Conservation (phyloP, 2,113 vertebrate species). For the Malurus cyaneus region DNA sequence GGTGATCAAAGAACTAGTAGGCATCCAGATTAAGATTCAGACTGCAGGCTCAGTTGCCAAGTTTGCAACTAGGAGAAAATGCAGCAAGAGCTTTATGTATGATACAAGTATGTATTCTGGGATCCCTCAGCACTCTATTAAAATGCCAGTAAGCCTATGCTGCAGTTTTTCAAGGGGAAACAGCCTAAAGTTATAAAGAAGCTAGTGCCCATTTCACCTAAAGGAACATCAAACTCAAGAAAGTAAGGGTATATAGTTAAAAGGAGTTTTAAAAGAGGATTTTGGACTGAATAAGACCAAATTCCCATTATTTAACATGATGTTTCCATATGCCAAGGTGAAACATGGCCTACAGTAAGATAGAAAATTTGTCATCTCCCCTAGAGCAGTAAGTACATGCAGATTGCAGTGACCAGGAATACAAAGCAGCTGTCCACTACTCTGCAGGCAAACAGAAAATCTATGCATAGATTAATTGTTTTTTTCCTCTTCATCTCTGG, state of each 20-base stretch:
- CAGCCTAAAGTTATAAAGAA: not conserved
- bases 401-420: not conserved
- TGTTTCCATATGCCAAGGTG: not conserved
- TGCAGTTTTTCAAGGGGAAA: not conserved
- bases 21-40: not conserved
- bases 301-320: not conserved
- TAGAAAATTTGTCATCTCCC: not conserved
- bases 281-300: not conserved
- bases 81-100: not conserved
- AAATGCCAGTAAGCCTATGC: not conserved
- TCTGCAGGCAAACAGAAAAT: not conserved
- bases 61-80: not conserved
- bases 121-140: not conserved
- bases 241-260: not conserved
- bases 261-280: not conserved
- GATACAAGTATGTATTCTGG: not conserved
- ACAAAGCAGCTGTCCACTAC: not conserved
- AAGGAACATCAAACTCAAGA: not conserved
- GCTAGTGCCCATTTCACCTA: not conserved
- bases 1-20: not conserved
- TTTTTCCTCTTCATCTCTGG: not conserved
- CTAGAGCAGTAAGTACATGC: not conserved
- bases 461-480: not conserved
- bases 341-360: not conserved
- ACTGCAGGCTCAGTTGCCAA: not conserved